phyloP scores from a whole-genome alignment of 2,888 invertebrate species.

The Polymixis flavicincta region DNA sequence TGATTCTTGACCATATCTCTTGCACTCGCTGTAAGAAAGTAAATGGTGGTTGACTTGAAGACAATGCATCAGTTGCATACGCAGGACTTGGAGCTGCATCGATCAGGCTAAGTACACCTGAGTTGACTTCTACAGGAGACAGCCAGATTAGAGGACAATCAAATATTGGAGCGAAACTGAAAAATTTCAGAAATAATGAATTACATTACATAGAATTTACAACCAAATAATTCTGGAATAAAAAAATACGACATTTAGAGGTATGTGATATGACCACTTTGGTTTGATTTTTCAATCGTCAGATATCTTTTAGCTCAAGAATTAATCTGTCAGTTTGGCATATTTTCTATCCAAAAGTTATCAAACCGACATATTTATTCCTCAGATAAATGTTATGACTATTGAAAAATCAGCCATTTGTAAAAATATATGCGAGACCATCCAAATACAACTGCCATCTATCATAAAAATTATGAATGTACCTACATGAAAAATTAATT shows the following conservation, averaged over 20 bases:
- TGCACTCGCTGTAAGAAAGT: slow-evolving; percentile 66
- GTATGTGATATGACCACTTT: neutral
- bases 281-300: too few relatives aligned
- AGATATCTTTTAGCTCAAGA: too few relatives aligned
- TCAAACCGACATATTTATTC: too few relatives aligned
- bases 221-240: neutral
- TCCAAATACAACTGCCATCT: neutral
- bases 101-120: slow-evolving; percentile 70
- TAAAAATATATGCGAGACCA: neutral
- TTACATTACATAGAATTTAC: too few relatives aligned
- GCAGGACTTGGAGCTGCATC: slow-evolving; percentile 75
- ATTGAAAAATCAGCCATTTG: too few relatives aligned
- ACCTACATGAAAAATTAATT: neutral
- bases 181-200: slow-evolving; percentile 39
- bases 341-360: too few relatives aligned
- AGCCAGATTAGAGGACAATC: slow-evolving; percentile 79
- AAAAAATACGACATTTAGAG: neutral
- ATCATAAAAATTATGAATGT: neutral
- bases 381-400: too few relatives aligned
- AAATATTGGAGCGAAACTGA: slow-evolving; percentile 76
- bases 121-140: slow-evolving; percentile 76
- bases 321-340: too few relatives aligned
- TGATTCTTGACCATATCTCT: slow-evolving; percentile 64
- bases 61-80: slow-evolving; percentile 64
- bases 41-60: slow-evolving; percentile 65